These are phyloP conservation scores for Embidobia sp. DNA, from an alignment of 2,888 invertebrate species.

Conservation along the genomic window DNA sequence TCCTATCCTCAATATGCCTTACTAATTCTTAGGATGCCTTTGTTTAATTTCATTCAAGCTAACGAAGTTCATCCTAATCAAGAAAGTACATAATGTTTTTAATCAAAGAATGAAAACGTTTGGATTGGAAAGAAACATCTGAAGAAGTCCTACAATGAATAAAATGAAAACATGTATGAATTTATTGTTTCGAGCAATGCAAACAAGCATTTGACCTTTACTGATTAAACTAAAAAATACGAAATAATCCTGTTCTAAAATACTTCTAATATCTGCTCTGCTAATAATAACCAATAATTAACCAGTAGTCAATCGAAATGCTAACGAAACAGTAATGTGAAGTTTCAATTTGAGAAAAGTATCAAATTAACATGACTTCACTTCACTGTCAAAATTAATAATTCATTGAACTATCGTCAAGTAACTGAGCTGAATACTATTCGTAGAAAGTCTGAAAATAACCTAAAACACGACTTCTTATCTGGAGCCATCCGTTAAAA, in stretches of 20 bases:
- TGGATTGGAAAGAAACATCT: not conserved
- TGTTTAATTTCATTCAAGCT: no score
- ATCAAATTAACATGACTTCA: conserved; percentile 24
- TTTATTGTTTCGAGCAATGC: conserved; percentile 53
- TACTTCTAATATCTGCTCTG: conserved; percentile 48
- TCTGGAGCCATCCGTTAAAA: conserved; percentile 39
- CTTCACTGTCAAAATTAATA: conserved; percentile 34
- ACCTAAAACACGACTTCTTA: conserved; percentile 40
- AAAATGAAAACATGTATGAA: conserved; percentile 33
- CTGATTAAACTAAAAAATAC: no score
- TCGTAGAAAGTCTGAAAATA: conserved; percentile 27
- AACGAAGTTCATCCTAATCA: no score
- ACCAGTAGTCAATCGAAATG: conserved; percentile 49
- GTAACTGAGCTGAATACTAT: conserved; percentile 41
- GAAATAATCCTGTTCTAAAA: no score
- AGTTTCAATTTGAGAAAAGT: conserved; percentile 14
- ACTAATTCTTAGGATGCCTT: no score
- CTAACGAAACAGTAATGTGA: conserved; percentile 53
- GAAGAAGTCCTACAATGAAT: conserved; percentile 11
- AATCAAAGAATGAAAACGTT: no score
- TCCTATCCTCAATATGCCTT: no score
- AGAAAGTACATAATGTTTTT: no score
- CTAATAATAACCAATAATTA: conserved; percentile 46
- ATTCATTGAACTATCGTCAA: conserved; percentile 45
- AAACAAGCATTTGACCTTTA: no score